These are phyloP conservation scores for Graptemys geographica DNA, from an alignment of 2,797 vertebrate genomes.

Conservation along the genomic window DNA sequence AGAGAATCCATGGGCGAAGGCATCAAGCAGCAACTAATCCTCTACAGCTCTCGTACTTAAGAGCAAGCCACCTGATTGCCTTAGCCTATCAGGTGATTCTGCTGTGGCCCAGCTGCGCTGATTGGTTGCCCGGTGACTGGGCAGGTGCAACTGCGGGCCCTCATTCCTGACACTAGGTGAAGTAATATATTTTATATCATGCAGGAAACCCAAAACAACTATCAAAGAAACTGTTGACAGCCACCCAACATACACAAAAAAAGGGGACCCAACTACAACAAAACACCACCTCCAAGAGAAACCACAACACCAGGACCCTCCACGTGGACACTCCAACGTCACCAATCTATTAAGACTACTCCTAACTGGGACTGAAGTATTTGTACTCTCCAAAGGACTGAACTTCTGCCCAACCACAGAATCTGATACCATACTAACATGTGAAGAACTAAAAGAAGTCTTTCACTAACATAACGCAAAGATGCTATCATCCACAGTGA, in stretches of 20 bases:
- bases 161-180: neutral
- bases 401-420: neutral
- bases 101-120: neutral
- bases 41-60: neutral
- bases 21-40: neutral
- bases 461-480: neutral
- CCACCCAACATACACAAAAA: neutral
- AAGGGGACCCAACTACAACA: neutral
- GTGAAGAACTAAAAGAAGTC: neutral
- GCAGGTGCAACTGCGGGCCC: neutral
- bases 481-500: neutral
- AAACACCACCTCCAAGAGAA: neutral
- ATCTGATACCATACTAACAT: neutral
- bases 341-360: neutral
- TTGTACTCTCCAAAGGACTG: neutral
- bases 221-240: neutral
- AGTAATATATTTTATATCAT: neutral
- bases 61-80: neutral
- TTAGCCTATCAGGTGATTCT: neutral
- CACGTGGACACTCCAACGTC: neutral
- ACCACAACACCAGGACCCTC: neutral
- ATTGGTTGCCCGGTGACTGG: too few relatives aligned
- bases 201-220: neutral
- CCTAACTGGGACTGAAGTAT: neutral
- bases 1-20: neutral